Conservation (phyloP, 2,113 vertebrate species). For the Myiagra hebetior region DNA sequence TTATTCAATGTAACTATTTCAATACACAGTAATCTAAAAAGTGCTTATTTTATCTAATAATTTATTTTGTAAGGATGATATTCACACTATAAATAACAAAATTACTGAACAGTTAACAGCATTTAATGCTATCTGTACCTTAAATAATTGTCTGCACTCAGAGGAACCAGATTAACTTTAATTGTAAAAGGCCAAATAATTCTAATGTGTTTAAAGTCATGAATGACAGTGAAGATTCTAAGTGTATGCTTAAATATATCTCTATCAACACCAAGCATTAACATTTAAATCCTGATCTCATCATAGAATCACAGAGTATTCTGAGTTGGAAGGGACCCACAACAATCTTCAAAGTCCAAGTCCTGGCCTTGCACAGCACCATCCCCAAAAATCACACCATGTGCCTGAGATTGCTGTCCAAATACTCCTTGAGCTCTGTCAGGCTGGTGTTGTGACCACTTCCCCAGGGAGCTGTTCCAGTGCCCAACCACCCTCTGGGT, state of each 20-base stretch:
- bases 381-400: neutral
- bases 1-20: neutral
- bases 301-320: neutral
- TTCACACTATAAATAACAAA: neutral
- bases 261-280: neutral
- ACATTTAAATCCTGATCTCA: neutral
- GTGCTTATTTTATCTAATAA: neutral
- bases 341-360: neutral
- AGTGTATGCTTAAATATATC: neutral
- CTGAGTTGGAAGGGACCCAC: neutral
- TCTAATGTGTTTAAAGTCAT: neutral
- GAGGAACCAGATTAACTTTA: neutral
- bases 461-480: neutral
- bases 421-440: fast-evolving
- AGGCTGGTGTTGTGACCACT: neutral
- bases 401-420: neutral
- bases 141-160: neutral
- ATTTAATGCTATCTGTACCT: neutral
- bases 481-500: no score
- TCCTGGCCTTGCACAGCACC: neutral
- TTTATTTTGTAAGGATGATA: neutral
- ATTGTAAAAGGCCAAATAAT: neutral
- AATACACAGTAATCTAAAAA: neutral
- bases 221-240: neutral
- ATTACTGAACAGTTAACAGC: neutral